Base-by-base conservation (phyloP, 2,113 vertebrate species). In the Ancistrus triradiatus region DNA sequence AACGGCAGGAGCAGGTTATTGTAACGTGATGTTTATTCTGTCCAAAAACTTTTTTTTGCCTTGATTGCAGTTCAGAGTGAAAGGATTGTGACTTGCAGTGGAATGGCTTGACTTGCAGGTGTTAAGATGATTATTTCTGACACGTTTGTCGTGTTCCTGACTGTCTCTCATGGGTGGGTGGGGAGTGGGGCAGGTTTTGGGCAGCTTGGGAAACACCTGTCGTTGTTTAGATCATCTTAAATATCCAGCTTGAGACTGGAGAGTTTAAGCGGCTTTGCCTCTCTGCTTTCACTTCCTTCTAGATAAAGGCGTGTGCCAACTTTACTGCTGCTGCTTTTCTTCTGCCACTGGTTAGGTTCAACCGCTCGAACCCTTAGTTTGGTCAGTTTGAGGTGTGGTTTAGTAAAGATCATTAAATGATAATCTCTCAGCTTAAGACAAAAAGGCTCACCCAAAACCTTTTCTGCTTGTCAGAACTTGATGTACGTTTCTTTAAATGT, bases 261-360 rank as follows among this genome's bases (percentile, higher is more conserved):
- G 25, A 59, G 25, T 47, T 59, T 59, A 59, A 47, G 27, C 17
- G 18, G 42, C 42, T 59, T 59, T 43, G 31, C 3, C 35, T 25
- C 7, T 17, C 15, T 18, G 40, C 42, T 59, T 59, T 59, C 57
- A 59, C 57, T 59, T 59, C 57, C 57, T 59, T 47, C 3, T 59
- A 59, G 42, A n/a, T 21, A 33, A 6, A 59, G 57, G 57, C 57
- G 42, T 59, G 57, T 59, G 43, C 42, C n/a, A 27, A 10, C n/a
- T 58, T 11, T 11, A 25, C 22, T 11, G 52, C 1, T n/a, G n/a
- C n/a, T n/a, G n/a, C n/a, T n/a, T n/a, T n/a, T 43, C 38, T 22
- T 37, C 21, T 49, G 27, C 3, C 27, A 31, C 27, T 31, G 27
- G 27, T 31, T 7, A 31, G 27, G 27, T 48, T 18, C 9, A 11